Conservation (phyloP, 2,888 invertebrate genomes). For the Cephus rjabovi region DNA sequence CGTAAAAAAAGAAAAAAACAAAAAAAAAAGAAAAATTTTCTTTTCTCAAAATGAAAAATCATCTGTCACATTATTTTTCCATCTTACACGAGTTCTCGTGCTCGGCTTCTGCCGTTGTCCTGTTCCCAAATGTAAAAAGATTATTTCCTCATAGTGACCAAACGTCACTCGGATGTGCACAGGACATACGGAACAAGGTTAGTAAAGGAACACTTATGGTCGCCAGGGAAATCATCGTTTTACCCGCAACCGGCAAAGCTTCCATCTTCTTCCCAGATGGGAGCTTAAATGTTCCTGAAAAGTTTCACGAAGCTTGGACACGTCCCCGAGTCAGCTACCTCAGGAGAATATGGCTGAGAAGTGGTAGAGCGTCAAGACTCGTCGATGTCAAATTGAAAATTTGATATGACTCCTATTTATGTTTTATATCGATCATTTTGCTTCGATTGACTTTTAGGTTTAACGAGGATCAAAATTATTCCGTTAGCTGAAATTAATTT, state of each 20-base stretch:
- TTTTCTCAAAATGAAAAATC: background rate
- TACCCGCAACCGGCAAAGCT: constrained; percentile 27
- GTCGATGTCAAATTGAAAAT: background rate
- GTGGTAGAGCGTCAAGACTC: background rate
- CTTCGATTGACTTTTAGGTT: background rate
- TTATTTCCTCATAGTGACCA: background rate
- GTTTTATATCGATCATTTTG: background rate
- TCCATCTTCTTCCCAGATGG: constrained; percentile 35
- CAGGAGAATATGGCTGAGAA: background rate
- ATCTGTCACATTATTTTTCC: background rate
- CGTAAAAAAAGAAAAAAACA: background rate
- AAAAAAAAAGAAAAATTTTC: background rate
- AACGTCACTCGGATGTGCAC: background rate
- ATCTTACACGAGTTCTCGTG: background rate
- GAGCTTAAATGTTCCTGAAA: constrained; percentile 20
- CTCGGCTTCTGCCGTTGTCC: background rate
- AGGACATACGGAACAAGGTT: background rate
- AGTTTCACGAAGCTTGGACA: background rate
- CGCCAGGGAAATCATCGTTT: constrained; percentile 44
- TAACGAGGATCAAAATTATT: background rate
- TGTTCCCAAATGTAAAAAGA: background rate
- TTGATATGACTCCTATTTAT: background rate
- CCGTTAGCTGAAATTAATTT: background rate
- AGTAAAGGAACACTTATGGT: constrained; percentile 32
- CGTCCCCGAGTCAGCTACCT: background rate